Conservation (phyloP, 2,113 vertebrate species). For the Chauna torquata region DNA sequence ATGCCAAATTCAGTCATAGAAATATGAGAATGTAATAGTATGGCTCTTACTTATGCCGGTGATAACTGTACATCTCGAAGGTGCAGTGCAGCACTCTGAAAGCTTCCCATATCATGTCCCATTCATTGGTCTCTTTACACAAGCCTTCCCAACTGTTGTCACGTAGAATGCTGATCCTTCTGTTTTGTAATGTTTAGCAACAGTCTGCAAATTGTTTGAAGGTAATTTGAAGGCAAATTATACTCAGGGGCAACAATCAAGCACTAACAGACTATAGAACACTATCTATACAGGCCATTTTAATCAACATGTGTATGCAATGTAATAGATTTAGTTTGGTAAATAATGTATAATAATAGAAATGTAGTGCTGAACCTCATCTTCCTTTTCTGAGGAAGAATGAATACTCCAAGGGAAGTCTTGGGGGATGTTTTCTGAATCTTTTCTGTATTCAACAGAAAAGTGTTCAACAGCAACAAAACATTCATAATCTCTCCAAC, state of each 20-base stretch:
- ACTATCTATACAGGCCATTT: neutral
- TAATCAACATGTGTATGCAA: neutral
- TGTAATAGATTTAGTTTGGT: neutral
- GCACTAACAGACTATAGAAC: neutral
- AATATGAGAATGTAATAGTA: neutral
- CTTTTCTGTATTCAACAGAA: no score
- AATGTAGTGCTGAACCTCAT: neutral
- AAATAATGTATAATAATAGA: neutral
- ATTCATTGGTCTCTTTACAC: neutral
- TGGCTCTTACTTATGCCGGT: neutral
- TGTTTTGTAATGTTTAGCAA: conserved; percentile 31
- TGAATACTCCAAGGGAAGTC: neutral
- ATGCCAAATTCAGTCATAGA: neutral
- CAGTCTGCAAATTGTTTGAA: conserved; percentile 18
- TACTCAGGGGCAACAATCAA: neutral
- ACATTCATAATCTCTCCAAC: neutral
- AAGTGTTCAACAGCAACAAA: neutral
- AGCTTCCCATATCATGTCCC: neutral
- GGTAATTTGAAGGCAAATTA: neutral
- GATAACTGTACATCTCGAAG: neutral
- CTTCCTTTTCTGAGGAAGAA: neutral
- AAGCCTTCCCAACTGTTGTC: neutral
- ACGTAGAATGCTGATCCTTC: neutral
- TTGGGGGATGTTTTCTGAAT: neutral
- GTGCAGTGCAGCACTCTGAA: neutral